phyloP scores from a whole-genome alignment of 2,888 invertebrate genomes.

The Heliconius sara region DNA sequence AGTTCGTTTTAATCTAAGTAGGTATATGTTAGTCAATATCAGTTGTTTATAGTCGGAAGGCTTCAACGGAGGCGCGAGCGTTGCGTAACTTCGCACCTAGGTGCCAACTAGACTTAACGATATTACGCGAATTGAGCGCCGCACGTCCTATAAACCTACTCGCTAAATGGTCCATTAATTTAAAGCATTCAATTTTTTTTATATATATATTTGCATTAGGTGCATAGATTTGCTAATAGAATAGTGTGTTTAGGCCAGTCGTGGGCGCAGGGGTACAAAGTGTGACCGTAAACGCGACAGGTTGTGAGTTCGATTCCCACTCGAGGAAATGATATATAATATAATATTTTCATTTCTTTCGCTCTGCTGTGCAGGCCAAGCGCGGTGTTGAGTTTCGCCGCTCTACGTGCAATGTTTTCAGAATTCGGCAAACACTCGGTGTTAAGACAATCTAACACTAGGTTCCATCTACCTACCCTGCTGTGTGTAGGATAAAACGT shows the following conservation, averaged over 20 bases:
- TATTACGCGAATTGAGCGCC: conserved; percentile 48
- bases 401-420: too few relatives aligned
- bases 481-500: neutral
- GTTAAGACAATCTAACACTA: too few relatives aligned
- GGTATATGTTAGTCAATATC: neutral
- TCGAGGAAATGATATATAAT: too few relatives aligned
- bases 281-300: too few relatives aligned
- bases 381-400: too few relatives aligned
- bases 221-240: neutral
- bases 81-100: conserved; percentile 75
- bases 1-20: neutral
- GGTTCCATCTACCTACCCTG: too few relatives aligned
- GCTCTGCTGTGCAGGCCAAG: too few relatives aligned
- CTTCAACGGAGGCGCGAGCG: conserved; percentile 46
- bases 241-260: neutral
- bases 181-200: neutral
- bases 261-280: too few relatives aligned
- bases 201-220: neutral
- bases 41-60: conserved; percentile 37
- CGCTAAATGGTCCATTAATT: conserved; percentile 24
- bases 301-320: too few relatives aligned
- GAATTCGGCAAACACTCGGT: too few relatives aligned
- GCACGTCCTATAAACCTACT: conserved; percentile 39
- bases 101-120: conserved; percentile 63
- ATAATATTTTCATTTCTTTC: too few relatives aligned